Percentiles rank a stretch among this genome's conserved stretches.
Evolutionary conservation across 2,797 vertebrate genomes (phyloP).

Genomic region (Lates japonicus): DNA sequence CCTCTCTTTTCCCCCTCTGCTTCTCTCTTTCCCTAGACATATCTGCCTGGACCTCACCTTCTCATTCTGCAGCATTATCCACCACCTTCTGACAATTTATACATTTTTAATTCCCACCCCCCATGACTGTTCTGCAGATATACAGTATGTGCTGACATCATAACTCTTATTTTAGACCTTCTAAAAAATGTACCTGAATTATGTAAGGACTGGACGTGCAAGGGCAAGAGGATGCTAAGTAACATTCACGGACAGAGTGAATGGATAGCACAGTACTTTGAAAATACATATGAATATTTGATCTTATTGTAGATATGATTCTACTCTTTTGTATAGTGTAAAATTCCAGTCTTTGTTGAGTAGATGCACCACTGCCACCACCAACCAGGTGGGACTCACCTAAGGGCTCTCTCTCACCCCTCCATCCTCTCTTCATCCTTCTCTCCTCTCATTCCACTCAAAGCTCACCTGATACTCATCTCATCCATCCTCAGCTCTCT

Average conservation of each 20-base stretch:
- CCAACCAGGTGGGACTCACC: conserved; percentile 10
- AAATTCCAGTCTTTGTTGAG: neutral
- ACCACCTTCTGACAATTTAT: conserved; percentile 59
- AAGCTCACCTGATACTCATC: conserved; percentile 42
- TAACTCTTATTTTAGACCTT: conserved; percentile 65
- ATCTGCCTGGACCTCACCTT: conserved; percentile 25
- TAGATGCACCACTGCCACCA: neutral
- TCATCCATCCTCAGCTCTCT: conserved; percentile 23
- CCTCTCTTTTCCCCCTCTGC: neutral
- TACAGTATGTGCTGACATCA: conserved; percentile 45
- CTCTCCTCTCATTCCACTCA: conserved; percentile 9
- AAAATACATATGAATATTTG: neutral
- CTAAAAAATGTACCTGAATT: conserved; percentile 49
- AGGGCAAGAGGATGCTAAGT: neutral
- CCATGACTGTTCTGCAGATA: conserved; percentile 42
- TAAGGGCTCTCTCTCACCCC: neutral
- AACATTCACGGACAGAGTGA: neutral
- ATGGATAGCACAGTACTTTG: neutral
- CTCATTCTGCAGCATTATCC: conserved; percentile 53
- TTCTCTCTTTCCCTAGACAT: neutral
- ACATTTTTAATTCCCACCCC: conserved; percentile 65
- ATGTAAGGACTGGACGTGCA: conserved; percentile 15
- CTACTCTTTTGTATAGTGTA: neutral
- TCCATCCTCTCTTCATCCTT: neutral
- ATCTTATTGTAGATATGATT: neutral